Evolutionary conservation across 2,113 vertebrate genomes (phyloP), one percentile per base, ranked within the genome.

Genomic region (Echinops telfairi): DNA sequence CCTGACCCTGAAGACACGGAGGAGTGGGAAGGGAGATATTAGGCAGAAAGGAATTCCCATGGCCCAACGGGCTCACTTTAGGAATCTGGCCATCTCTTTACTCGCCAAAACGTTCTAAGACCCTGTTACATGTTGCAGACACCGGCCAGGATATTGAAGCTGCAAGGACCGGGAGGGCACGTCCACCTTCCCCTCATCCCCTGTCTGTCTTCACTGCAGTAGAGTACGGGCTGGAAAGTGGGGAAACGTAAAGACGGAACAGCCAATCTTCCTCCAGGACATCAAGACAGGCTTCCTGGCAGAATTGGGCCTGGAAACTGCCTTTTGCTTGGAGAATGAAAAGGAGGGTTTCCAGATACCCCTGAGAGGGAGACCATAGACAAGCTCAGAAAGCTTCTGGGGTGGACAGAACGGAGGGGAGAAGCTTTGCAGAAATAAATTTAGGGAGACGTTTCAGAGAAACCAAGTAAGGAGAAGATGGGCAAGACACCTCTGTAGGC

Each of bases 21-120:
- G 81, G 53, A 83, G 22, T 19, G 10, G 33, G 33, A 11, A 0
- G 0, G 20, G 27, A 40, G 29, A 20, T 2, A 22, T 43, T 12
- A 43, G 22, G 43, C 71, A 84, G 70, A 64, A 85, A 81, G 66
- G 29, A 38, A 23, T 53, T 57, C n/a, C 70, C 6, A 1, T 2
- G 20, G 33, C 4, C 91, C n/a, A n/a, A 57, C 25, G 29, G 12
- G 20, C 20, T 91, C 4, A 0, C 20, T 40, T 82, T 62, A 58
- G 31, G 77, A 71, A 57, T 80, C n/a, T 90, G n/a, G 43, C 86
- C 85, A 81, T 70, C 88, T 33, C 27, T 53, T 53, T 38, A 36
- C 16, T 76, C 58, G 71, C 0, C 3, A 29, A 83, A 1, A 2
- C 20, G 62, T 47, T 12, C 36, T 20, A 75, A 82, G 47, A 3